A percentile compares a stretch with the other conserved stretches of the same genome.
phyloP scores from a whole-genome alignment of 2,797 vertebrate genomes.

The Gymnopithys bicolor region DNA sequence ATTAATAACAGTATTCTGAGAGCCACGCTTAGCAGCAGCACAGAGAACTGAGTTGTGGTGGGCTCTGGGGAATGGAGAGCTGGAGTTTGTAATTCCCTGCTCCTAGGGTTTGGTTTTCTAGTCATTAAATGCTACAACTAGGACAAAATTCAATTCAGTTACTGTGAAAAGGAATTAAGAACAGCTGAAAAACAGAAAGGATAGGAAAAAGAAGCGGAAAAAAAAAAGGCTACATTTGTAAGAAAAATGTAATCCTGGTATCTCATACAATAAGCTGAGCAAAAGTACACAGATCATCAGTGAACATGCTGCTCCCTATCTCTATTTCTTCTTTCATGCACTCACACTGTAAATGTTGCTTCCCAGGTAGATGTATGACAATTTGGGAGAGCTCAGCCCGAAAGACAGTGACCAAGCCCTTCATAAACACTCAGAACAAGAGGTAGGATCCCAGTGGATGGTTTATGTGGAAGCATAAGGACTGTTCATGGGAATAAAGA shows the following conservation, averaged over 20 bases:
- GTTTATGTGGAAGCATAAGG: accelerated
- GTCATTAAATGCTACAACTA: not conserved
- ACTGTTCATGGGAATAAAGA: not conserved
- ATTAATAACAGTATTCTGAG: not conserved
- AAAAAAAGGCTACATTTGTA: not conserved
- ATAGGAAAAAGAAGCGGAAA: not conserved
- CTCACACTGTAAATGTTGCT: not conserved
- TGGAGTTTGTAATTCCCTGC: not conserved
- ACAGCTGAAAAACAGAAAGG: not conserved
- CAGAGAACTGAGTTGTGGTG: not conserved
- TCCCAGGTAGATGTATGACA: not conserved
- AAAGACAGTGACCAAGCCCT: not conserved
- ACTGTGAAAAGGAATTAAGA: not conserved
- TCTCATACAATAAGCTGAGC: not conserved
- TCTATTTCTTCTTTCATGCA: not conserved
- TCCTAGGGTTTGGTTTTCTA: not conserved
- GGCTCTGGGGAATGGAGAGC: not conserved
- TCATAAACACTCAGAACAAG: not conserved
- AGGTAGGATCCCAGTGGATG: accelerated
- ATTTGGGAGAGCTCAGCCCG: not conserved
- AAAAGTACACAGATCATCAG: not conserved
- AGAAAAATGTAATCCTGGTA: not conserved
- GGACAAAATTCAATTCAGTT: not conserved
- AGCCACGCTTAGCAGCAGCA: not conserved
- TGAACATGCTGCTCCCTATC: not conserved